Base-by-base conservation (phyloP, 2,113 vertebrate genomes). In the Pollimyrus isidori region DNA sequence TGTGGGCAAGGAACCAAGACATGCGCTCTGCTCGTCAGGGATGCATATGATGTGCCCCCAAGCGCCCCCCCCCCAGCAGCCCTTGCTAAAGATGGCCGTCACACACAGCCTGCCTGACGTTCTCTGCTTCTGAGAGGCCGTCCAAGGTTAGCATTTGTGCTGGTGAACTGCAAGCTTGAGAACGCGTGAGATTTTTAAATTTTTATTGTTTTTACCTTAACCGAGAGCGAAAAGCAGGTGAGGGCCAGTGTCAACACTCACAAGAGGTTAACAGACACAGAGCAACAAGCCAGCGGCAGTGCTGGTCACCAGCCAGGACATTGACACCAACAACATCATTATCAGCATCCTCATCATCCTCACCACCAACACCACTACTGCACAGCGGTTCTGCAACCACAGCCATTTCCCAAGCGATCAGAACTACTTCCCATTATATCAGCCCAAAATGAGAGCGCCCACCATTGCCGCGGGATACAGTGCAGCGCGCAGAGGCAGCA, bases 91-190 rank as follows among this genome's bases (percentile, higher is more conserved):
- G 69, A 76, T 4, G 69, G 69, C 10, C 30, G 4, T 76, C 69
- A 7, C 73, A 76, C 73, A 39, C 4, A 76, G 35, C 3, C 62
- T 65, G 62, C 62, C 62, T 69, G 62, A n/a, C 7, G 73, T 15
- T 76, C 69, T 76, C 45, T 42, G 82, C 9, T 23, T n/a, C 46
- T 13, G 48, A 15, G 23, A 15, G 58, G 69, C 80, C 53, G 93
- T 96, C 97, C 97, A 98, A 97, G 96, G 97, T 97, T 98, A 98
- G 97, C 97, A 98, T 92, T 95, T 96, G 95, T 90, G 80, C 73
- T 76, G 35, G 11, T 19, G 35, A 76, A 92, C 92, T 88, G 93
- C 88, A 86, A 84, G 90, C 83, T 90, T 90, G 91, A 82, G 89
- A 52, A 88, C 9, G 23, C 19, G 88, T 52, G 56, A 87, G 56